Conservation (phyloP, 2,113 vertebrate genomes). For the Hypanus sabinus region DNA sequence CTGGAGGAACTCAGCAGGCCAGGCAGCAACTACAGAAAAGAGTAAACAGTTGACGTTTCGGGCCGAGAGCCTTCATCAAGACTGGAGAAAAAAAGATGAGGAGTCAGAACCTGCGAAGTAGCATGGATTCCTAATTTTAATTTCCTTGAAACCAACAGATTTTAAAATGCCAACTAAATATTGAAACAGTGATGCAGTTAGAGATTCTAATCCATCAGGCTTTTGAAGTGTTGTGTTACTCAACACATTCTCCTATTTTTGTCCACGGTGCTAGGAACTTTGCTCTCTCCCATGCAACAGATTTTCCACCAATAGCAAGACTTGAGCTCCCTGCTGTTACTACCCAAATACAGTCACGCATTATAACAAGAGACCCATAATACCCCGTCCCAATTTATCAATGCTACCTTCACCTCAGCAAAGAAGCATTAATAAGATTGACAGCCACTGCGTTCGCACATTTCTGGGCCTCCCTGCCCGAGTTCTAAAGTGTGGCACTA, state of each 20-base stretch:
- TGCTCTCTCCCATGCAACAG: not conserved
- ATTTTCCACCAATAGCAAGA: not conserved
- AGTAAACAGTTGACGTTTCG: no score
- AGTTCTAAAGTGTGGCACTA: no score
- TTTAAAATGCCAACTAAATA: not conserved
- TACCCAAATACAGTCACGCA: not conserved
- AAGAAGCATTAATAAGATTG: not conserved
- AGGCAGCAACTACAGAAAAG: no score
- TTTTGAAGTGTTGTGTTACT: not conserved
- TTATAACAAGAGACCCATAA: not conserved
- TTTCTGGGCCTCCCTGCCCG: no score
- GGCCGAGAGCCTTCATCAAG: no score
- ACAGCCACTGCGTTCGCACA: no score
- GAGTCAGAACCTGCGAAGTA: not conserved
- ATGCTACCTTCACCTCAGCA: not conserved
- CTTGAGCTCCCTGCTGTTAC: not conserved
- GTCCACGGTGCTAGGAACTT: not conserved
- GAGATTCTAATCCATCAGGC: not conserved
- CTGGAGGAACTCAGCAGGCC: no score
- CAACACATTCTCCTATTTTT: not conserved
- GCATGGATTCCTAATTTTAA: not conserved
- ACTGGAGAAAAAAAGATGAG: no score
- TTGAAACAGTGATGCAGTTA: not conserved
- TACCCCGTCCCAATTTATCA: not conserved
- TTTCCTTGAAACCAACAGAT: not conserved